phyloP scores from a whole-genome alignment of 2,888 invertebrate species.

The Xestoiulus laeticollis region DNA sequence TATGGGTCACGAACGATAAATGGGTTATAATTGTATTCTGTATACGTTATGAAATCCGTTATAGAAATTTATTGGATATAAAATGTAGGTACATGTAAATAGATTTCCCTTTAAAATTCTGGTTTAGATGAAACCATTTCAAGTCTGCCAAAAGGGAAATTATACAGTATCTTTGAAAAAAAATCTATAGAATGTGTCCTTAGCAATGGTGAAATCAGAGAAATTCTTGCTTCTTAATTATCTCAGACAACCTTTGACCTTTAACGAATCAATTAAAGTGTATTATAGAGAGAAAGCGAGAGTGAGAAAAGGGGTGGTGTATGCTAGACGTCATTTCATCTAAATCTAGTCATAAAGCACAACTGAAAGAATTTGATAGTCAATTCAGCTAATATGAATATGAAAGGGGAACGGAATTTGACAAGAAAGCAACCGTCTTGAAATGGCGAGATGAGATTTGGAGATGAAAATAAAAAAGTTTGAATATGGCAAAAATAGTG shows the following conservation, averaged over 20 bases:
- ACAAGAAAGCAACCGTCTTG: background rate
- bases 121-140: too few species aligned
- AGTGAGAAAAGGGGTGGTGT: background rate
- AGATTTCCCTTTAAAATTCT: background rate
- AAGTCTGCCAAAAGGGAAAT: background rate
- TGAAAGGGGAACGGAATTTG: conserved; percentile 14
- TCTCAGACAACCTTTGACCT: background rate
- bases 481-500: conserved; percentile 4
- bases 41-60: too few species aligned
- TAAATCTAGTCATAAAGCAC: conserved; percentile 35
- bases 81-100: background rate
- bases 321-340: conserved; percentile 8
- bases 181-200: background rate
- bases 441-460: conserved; percentile 9
- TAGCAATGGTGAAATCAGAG: background rate
- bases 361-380: conserved; percentile 40
- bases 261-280: background rate
- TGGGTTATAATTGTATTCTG: too few species aligned
- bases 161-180: background rate
- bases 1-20: too few species aligned
- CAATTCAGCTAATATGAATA: conserved; percentile 43
- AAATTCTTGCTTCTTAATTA: background rate
- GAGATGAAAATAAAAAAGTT: conserved; percentile 40
- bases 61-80: too few species aligned
- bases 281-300: background rate